These are phyloP conservation scores for Saguinus imperator DNA, from an alignment of 2,113 vertebrate genomes.

Conservation along the genomic window DNA sequence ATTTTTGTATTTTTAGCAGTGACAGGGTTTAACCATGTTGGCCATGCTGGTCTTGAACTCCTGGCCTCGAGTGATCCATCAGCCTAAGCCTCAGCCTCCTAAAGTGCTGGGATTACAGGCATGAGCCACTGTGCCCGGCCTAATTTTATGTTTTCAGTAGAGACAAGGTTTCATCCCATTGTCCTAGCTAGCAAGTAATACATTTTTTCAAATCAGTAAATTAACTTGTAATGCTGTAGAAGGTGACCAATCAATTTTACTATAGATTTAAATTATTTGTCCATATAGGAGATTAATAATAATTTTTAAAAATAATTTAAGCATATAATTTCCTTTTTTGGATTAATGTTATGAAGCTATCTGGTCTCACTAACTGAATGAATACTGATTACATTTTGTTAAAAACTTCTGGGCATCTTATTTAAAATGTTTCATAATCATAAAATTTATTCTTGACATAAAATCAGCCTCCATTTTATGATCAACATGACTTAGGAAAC, in stretches of 20 bases:
- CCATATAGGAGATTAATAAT: background rate
- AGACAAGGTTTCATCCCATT: too few species aligned
- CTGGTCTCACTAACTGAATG: background rate
- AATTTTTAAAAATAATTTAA: background rate
- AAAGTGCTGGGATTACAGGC: too few species aligned
- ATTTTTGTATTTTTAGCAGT: too few species aligned
- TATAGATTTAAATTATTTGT: background rate
- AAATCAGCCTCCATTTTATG: slow-evolving; percentile 47
- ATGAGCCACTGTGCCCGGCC: too few species aligned
- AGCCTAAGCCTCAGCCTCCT: too few species aligned
- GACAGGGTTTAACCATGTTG: too few species aligned
- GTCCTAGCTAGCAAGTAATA: background rate
- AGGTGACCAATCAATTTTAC: background rate
- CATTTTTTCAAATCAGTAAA: slow-evolving; percentile 6
- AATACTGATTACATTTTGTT: background rate
- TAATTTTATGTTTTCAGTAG: too few species aligned
- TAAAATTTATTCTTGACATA: background rate
- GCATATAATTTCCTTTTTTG: background rate
- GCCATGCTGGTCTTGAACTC: too few species aligned
- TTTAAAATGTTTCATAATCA: background rate
- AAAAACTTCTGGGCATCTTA: background rate
- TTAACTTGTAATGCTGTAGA: background rate
- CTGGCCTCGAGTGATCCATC: too few species aligned
- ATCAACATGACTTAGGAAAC: slow-evolving; percentile 51
- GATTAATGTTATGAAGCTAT: background rate